A percentile compares a stretch with the other conserved stretches of the same genome.
Evolutionary conservation across 2,888 invertebrate species (phyloP).

Genomic region (Dynastes tityus): DNA sequence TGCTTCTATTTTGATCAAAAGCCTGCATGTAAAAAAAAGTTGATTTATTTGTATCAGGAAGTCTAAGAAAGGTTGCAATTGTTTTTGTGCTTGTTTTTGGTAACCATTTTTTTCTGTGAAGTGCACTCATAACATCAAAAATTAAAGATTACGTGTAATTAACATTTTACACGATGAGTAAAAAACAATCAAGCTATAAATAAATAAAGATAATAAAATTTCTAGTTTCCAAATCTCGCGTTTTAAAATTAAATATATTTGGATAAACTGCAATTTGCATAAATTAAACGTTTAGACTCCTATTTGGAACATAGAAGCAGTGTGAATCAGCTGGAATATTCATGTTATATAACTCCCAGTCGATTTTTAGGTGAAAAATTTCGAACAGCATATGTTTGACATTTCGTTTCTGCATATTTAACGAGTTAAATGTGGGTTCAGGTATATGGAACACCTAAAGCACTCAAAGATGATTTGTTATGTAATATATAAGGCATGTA

Average conservation of each 20-base stretch:
- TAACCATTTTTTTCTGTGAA: not conserved
- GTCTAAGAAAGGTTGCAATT: too few species aligned
- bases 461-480: conserved; percentile 7
- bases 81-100: not conserved
- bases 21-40: not conserved
- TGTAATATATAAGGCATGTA: conserved; percentile 11
- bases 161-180: not conserved
- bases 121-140: too few species aligned
- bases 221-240: not conserved
- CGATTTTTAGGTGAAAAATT: conserved; percentile 32
- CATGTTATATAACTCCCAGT: conserved; percentile 28
- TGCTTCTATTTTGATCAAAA: not conserved
- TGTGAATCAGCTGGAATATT: conserved; percentile 33
- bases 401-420: conserved; percentile 41
- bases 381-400: conserved; percentile 19
- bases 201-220: not conserved
- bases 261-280: conserved; percentile 27
- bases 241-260: not conserved
- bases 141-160: not conserved
- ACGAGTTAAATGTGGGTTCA: conserved; percentile 8
- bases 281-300: conserved; percentile 19
- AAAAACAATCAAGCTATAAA: not conserved
- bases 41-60: not conserved
- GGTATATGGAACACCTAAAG: conserved; percentile 25
- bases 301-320: not conserved